These are phyloP conservation scores for Oxygymnocypris stewartii DNA, from an alignment of 2,113 vertebrate species.

Conservation along the genomic window DNA sequence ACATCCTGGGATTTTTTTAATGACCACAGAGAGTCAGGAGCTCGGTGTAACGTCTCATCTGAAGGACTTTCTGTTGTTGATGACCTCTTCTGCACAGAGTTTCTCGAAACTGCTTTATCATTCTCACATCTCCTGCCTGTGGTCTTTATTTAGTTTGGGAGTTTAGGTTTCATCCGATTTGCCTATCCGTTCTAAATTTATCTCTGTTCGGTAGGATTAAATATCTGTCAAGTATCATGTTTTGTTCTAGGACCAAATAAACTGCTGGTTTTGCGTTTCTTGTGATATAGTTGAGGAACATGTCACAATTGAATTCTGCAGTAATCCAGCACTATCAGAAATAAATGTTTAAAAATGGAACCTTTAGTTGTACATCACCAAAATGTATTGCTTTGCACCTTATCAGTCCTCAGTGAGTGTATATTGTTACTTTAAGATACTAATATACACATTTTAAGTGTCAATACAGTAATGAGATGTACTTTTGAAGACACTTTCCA, in stretches of 20 bases:
- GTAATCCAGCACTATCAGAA: background rate
- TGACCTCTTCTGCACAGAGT: slow-evolving; percentile 7
- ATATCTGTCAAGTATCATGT: slow-evolving; percentile 23
- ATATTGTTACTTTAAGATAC: too few relatives aligned
- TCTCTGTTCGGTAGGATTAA: background rate
- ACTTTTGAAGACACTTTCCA: too few relatives aligned
- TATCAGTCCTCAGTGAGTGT: too few relatives aligned
- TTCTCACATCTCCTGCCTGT: background rate
- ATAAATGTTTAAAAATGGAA: background rate
- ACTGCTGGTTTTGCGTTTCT: background rate
- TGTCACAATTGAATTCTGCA: background rate
- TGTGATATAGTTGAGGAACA: too few relatives aligned
- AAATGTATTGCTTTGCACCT: too few relatives aligned
- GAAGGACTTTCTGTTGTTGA: background rate
- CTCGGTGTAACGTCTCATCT: too few relatives aligned
- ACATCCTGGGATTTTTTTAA: too few relatives aligned
- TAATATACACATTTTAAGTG: too few relatives aligned
- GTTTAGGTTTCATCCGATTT: slow-evolving; percentile 7
- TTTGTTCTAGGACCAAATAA: background rate
- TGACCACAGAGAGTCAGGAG: too few relatives aligned
- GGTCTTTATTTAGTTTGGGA: slow-evolving; percentile 1
- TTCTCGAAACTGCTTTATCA: slow-evolving; percentile 23
- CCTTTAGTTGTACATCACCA: background rate
- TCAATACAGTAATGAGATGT: too few relatives aligned
- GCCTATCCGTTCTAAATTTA: background rate